phyloP scores from a whole-genome alignment of 2,797 vertebrate species.

The Garrulus glandarius region DNA sequence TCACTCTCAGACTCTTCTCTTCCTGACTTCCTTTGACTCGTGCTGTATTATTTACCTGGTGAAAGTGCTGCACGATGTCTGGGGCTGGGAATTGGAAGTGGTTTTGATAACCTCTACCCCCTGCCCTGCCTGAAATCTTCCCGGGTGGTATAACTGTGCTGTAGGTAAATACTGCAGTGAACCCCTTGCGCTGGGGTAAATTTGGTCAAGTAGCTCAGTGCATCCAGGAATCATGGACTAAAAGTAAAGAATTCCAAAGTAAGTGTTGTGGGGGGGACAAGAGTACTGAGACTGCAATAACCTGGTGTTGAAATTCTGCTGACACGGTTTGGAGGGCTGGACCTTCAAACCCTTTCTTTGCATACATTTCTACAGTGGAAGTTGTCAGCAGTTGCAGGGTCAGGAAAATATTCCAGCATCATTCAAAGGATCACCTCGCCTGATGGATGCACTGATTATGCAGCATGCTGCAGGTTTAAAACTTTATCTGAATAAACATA shows the following conservation, averaged over 20 bases:
- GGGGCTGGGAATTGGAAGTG: not conserved
- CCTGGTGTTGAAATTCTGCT: not conserved
- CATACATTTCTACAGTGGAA: not conserved
- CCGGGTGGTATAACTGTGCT: accelerated
- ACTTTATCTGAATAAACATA: not conserved
- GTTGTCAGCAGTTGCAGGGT: not conserved
- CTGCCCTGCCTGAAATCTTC: not conserved
- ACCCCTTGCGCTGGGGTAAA: not conserved
- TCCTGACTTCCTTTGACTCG: not conserved
- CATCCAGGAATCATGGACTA: not conserved
- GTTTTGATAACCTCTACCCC: not conserved
- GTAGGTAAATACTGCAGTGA: not conserved
- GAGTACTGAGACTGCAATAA: not conserved
- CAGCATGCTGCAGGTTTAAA: not conserved
- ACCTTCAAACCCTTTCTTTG: not conserved
- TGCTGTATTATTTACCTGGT: not conserved
- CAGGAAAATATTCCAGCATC: not conserved
- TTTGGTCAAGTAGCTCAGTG: not conserved
- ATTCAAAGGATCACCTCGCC: not conserved
- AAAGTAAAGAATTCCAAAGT: not conserved
- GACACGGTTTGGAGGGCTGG: not conserved
- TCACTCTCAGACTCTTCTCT: not conserved
- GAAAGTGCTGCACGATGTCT: not conserved
- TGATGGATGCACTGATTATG: not conserved
- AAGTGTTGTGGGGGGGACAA: accelerated